A percentile compares a stretch with the other conserved stretches of the same genome.
Conservation (phyloP, 2,797 vertebrate species). For the Corythornis leucogaster region DNA sequence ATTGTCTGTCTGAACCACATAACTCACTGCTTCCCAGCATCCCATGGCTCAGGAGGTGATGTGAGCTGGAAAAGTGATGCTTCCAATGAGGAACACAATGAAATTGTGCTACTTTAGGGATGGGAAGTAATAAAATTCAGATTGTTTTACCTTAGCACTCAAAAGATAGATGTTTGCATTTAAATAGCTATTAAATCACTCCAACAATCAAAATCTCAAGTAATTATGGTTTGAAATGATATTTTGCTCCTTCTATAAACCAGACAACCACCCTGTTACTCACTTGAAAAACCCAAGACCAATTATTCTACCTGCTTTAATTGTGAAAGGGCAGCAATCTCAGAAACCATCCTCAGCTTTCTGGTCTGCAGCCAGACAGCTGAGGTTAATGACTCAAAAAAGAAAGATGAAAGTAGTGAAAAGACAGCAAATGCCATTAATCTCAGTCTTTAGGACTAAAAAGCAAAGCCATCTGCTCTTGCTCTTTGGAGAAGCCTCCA, state of each 20-base stretch:
- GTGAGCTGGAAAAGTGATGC: not conserved
- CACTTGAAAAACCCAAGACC: not conserved
- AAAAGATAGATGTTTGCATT: not conserved
- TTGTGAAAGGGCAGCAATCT: not conserved
- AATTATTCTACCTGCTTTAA: not conserved
- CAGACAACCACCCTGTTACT: not conserved
- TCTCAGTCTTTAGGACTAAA: not conserved
- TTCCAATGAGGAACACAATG: not conserved
- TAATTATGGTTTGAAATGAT: not conserved
- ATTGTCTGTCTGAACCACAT: not conserved
- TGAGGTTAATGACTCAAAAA: not conserved
- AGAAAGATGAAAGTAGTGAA: not conserved
- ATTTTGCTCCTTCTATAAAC: not conserved
- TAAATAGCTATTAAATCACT: not conserved
- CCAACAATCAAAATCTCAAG: not conserved
- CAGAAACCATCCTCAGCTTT: not conserved
- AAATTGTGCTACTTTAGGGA: not conserved
- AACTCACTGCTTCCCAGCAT: not conserved
- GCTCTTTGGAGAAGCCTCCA: not conserved
- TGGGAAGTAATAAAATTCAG: not conserved
- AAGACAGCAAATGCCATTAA: not conserved
- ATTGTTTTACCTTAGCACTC: not conserved
- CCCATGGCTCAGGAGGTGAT: not conserved
- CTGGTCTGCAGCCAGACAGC: not conserved
- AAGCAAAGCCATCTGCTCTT: constrained; percentile 29